These are phyloP conservation scores for Lacanobia wlatinum DNA, from an alignment of 2,888 invertebrate genomes.

Conservation along the genomic window DNA sequence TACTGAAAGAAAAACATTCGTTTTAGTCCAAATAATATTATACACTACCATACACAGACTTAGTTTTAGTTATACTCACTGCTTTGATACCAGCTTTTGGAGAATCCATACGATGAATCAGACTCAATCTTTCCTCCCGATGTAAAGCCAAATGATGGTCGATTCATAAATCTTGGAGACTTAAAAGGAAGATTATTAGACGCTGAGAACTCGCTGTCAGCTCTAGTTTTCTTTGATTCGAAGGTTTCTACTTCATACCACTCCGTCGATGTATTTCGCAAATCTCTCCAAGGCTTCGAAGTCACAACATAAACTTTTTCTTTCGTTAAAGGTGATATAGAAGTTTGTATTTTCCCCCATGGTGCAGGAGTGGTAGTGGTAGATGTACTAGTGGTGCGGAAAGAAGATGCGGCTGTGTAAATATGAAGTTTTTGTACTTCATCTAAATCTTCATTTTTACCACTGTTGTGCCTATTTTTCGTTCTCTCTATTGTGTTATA, in stretches of 20 bases:
- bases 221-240: slow-evolving; percentile 80
- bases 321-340: slow-evolving; percentile 94
- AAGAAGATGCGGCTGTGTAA: slow-evolving; percentile 85
- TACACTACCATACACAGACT: background rate
- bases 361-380: slow-evolving; percentile 85
- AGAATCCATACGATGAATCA: slow-evolving; percentile 83
- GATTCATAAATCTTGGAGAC: slow-evolving; percentile 90
- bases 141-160: slow-evolving; percentile 90
- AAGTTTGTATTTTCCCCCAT: slow-evolving; percentile 93
- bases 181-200: slow-evolving; percentile 82
- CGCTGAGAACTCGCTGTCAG: slow-evolving; percentile 72
- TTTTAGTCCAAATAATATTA: slow-evolving; percentile 1
- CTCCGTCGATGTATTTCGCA: slow-evolving; percentile 74
- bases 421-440: slow-evolving; percentile 82
- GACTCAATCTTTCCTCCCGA: slow-evolving; percentile 80
- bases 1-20: slow-evolving; percentile 83
- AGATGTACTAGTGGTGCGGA: slow-evolving; percentile 82
- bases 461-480: slow-evolving; percentile 73
- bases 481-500: slow-evolving; percentile 82
- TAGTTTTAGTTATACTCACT: slow-evolving; percentile 78
- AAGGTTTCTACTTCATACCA: slow-evolving; percentile 78
- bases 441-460: slow-evolving; percentile 75
- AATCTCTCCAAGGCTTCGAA: slow-evolving; percentile 92
- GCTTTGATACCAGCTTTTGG: slow-evolving; percentile 87
- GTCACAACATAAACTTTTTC: slow-evolving; percentile 96